Percentiles rank a stretch among this genome's conserved stretches.
Conservation (phyloP, 2,113 vertebrate genomes). For the Galemys pyrenaicus region DNA sequence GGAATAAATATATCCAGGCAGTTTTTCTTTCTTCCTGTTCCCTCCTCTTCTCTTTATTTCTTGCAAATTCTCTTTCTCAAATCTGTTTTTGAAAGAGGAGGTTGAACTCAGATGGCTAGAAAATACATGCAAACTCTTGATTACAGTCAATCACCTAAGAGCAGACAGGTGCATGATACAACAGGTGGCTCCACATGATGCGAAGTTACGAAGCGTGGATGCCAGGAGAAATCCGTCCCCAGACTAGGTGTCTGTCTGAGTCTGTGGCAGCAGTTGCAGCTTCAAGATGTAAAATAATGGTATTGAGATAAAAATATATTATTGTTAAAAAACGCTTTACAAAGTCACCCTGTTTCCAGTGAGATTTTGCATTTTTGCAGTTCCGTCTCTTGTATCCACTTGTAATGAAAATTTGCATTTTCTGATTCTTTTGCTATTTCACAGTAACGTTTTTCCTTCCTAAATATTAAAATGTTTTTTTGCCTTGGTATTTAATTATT, state of each 20-base stretch:
- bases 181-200: not conserved
- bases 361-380: constrained; percentile 16
- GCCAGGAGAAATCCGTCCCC: not conserved
- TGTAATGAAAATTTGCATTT: constrained; percentile 50
- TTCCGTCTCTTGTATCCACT: not conserved
- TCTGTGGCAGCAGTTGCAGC: not conserved
- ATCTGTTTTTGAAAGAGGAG: not conserved
- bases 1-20: not conserved
- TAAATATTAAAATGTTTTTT: constrained; percentile 60
- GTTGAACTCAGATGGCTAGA: not conserved
- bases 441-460: not conserved
- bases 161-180: not conserved
- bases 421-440: constrained; percentile 53
- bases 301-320: no score
- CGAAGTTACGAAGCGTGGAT: not conserved
- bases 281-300: not conserved
- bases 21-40: not conserved
- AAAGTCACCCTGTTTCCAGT: constrained; percentile 24
- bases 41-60: not conserved
- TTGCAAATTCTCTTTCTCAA: not conserved
- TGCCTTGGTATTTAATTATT: constrained; percentile 55
- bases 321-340: constrained; percentile 30
- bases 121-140: constrained; percentile 22
- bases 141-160: not conserved
- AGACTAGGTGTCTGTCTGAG: not conserved